Conservation (phyloP, 2,113 vertebrate species). For the Trochalopteron elliotii region DNA sequence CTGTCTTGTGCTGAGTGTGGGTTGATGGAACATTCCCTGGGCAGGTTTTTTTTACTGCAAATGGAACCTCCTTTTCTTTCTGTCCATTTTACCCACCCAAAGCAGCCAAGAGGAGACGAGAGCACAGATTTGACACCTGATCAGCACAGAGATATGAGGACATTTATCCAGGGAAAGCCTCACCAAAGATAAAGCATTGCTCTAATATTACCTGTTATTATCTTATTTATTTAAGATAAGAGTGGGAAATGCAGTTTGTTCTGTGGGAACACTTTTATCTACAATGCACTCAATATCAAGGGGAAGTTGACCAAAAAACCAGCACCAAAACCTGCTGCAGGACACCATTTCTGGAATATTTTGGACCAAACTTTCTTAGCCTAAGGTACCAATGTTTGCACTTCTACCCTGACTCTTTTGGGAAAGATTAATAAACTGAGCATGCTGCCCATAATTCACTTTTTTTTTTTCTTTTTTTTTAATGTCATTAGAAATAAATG, state of each 20-base stretch:
- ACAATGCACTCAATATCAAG: rapidly evolving
- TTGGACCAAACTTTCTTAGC: background rate
- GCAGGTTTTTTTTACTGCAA: background rate
- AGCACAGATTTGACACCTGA: background rate
- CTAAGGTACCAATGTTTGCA: background rate
- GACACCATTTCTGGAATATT: background rate
- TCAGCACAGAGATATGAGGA: background rate
- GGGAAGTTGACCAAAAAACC: rapidly evolving
- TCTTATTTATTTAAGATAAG: no score
- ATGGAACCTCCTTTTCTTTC: background rate
- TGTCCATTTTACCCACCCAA: background rate
- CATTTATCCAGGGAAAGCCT: background rate
- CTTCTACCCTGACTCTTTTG: background rate
- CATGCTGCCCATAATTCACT: background rate
- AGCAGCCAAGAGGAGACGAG: background rate
- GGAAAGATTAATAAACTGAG: background rate
- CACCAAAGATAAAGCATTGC: background rate
- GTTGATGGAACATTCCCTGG: background rate
- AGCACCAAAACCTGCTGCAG: background rate
- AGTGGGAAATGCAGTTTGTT: background rate
- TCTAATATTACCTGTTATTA: background rate
- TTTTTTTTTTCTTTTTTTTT: background rate
- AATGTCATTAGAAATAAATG: background rate
- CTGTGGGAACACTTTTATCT: rapidly evolving
- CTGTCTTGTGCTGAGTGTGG: background rate